Base-by-base conservation (phyloP, 1,140 invertebrate genomes). In the Zelostemma sp. region DNA sequence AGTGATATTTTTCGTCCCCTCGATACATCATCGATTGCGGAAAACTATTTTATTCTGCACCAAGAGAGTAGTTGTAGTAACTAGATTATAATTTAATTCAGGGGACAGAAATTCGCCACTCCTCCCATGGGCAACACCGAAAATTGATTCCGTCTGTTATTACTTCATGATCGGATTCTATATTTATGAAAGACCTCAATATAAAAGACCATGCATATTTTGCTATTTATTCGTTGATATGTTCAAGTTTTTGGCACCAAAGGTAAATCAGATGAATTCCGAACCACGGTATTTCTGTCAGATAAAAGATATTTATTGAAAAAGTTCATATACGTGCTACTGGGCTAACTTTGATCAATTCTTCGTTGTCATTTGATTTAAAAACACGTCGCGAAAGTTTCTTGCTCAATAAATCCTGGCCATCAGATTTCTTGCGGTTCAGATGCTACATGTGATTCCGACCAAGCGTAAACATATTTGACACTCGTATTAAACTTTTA, bases 31-130 rank as follows among this genome's bases (percentile, higher is more conserved):
- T 63, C 58, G 49, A 60, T 55, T 59, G 51, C 33, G 63, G 60
- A 70, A 73, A 73, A 76, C 74, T 71, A 76, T 76, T 70, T 65
- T 49, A 68, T 69, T 56, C 40, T 41, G 46, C 57, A 50, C 65
- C 69, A 61, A 57, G 64, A 68, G 64, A 68, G 49, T 63, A 68
- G 59, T 72, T 57, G 65, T 58, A 64, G 63, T 75, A 75, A 73
- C 72, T 69, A 61, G 64, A 73, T 73, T 70, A 73, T 69, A 76
- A 76, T 76, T 76, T 69, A 65, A 73, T 73, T 73, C 68, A 58
- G 54, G 62, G 61, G 68, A 69, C 70, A 64, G 50, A 46, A 58
- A 71, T 50, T 73, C 70, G 59, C 48, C 50, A 40, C 47, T 61
- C 58, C 57, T 63, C 66, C 59, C 59, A 16, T 18, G 49, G 59